Evolutionary conservation across 2,888 invertebrate species (phyloP), one percentile per base, ranked within the genome.

Genomic region (Julus scanicus): DNA sequence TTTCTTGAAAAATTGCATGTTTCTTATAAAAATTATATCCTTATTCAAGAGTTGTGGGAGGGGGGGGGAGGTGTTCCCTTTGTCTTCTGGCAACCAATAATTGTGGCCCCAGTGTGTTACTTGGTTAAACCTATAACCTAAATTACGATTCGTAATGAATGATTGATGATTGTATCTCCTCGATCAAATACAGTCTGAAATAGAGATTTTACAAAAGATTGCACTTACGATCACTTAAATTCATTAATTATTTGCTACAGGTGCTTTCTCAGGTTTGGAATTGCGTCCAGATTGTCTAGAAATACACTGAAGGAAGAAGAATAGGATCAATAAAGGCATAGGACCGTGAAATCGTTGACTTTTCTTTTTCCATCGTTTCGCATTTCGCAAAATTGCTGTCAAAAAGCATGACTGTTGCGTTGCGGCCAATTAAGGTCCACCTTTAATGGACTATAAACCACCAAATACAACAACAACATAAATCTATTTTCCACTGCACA

Each of bases 361-460:
- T 53, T 71, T 71, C 29, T 20, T 53, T 71, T 71, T n/a, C 29
- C 20, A 71, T 71, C 71, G 71, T 71, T 71, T 71, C 29, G 20
- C 20, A 71, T 71, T 71, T 71, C 3, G 71, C 29, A 29, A 71
- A 71, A 29, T 71, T 29, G 71, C 11, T 63, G 63, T 63, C 63
- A 63, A 63, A 63, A 63, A 63, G 63, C 63, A 5, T 17, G 71
- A 11, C 71, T 29, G 71, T 71, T 71, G 71, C 17, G 20, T 63
- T 63, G 63, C 17, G 63, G 71, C 71, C 71, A 71, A 71, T 71
- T 71, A 71, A 71, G 29, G 71, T n/a, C 44, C 71, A 71, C 71
- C 71, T 71, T 71, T 71, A 71, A 71, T 29, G 71, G 71, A 71
- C 71, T 29, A 71, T 71, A 71, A 71, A 71, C 71, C 29, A 71